Evolutionary conservation across 30 jellyfish, hydroid and myxozoan species (phyloP), one percentile per base, ranked within the genome.

Genomic region (Aurelia coerulea): DNA sequence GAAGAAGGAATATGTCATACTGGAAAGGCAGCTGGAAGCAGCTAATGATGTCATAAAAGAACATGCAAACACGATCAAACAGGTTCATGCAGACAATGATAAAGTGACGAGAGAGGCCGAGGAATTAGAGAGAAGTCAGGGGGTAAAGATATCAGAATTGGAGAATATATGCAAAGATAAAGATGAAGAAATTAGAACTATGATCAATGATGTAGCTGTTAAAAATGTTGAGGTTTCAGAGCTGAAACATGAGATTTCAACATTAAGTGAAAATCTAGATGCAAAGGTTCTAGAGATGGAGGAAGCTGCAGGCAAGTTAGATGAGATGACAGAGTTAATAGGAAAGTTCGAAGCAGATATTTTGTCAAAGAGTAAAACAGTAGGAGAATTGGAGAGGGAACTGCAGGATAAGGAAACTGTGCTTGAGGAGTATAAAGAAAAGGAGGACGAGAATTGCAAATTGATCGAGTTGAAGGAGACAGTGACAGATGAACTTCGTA

Each of bases 141-240:
- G 41, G 62, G 62, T n/a, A 19, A 69, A 83, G 39, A 49, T 72
- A 7, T 14, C 80, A 16, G 35, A 69, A 15, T 71, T 75, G 42
- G 73, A 83, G 51, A 68, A 49, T 60, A 29, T 53, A 9, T 62
- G 83, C 19, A 29, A 56, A 15, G 90, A 76, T 13, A 50, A 74
- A 56, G 88, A 87, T 2, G 68, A 75, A 5, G 89, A 59, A 37
- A n/a, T 87, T 7, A 73, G 76, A 56, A 23, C 42, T 33, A 29
- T 29, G 41, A 54, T 49, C 52, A 46, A 56, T 0, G 56, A 32
- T 23, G 54, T 72, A 60, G 41, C 10, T 10, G 83, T 42, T 10
- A 87, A 41, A 60, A 62, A 50, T 11, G 63, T 76, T 33, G 62
- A 31, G 5, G 58, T 73, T 51, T 9, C 39, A 1, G 64, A 68